phyloP scores from a whole-genome alignment of 2,113 vertebrate genomes.

The Prunella himalayana region DNA sequence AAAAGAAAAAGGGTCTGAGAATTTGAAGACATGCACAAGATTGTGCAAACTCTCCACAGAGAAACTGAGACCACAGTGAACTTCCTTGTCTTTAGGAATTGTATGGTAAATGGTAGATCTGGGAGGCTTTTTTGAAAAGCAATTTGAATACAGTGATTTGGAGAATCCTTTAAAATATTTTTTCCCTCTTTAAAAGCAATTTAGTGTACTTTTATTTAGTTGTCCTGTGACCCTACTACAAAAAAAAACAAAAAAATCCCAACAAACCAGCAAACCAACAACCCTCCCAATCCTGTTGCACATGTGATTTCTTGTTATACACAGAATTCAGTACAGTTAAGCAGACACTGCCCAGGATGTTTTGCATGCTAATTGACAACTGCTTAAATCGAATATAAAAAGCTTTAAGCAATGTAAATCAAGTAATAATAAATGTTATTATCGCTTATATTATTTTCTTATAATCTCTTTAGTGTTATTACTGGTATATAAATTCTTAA shows the following conservation, averaged over 20 bases:
- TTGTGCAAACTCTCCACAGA: neutral
- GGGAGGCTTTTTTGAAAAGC: neutral
- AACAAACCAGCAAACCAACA: neutral
- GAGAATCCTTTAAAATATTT: neutral
- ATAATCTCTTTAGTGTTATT: neutral
- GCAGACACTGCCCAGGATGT: neutral
- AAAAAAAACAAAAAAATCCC: neutral
- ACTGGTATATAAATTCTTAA: neutral
- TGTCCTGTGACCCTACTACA: neutral
- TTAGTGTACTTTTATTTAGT: neutral
- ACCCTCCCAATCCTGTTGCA: neutral
- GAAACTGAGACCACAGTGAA: neutral
- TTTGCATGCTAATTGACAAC: neutral
- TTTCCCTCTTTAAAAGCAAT: neutral
- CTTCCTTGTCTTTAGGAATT: neutral
- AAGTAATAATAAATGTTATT: neutral
- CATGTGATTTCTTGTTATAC: neutral
- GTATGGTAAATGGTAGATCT: neutral
- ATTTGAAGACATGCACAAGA: neutral
- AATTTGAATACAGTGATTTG: neutral
- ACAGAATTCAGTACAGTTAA: neutral
- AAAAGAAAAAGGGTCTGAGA: neutral
- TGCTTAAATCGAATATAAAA: neutral
- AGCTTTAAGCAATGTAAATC: neutral
- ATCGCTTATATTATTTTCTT: neutral